Conservation (phyloP, 1,140 invertebrate species). For the Drosophila subpulchrella region DNA sequence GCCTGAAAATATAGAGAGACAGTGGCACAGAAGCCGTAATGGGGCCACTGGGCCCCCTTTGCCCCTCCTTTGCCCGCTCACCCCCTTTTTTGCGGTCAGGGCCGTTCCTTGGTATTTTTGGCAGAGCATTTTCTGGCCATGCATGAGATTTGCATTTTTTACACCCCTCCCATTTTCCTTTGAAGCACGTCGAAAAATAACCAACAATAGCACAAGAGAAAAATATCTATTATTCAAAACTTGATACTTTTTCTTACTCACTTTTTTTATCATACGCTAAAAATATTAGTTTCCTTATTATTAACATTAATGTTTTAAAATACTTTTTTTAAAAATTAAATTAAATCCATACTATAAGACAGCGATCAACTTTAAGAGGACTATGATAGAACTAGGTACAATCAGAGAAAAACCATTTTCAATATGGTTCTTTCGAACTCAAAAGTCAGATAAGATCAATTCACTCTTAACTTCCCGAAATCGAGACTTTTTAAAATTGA, state of each 20-base stretch:
- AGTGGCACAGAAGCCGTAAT: slow-evolving; percentile 22
- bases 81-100: slow-evolving; percentile 63
- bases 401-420: no score
- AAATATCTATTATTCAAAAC: not conserved
- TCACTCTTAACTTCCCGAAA: no score
- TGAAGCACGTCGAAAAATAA: not conserved
- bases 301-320: no score
- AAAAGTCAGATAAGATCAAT: no score
- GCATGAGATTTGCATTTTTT: slow-evolving; percentile 82
- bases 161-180: slow-evolving; percentile 16
- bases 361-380: no score
- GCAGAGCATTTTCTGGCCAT: slow-evolving; percentile 67
- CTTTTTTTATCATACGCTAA: no score
- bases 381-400: no score
- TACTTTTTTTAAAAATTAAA: no score
- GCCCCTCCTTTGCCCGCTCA: not conserved
- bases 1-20: slow-evolving; percentile 60
- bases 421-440: no score
- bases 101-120: slow-evolving; percentile 70
- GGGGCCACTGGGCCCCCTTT: slow-evolving; percentile 15
- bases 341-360: no score
- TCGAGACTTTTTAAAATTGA: no score
- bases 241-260: not conserved
- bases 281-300: not conserved
- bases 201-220: not conserved